Percentiles rank a stretch among this genome's conserved stretches.
Conservation (phyloP, 2,113 vertebrate genomes). For the Daubentonia madagascariensis region DNA sequence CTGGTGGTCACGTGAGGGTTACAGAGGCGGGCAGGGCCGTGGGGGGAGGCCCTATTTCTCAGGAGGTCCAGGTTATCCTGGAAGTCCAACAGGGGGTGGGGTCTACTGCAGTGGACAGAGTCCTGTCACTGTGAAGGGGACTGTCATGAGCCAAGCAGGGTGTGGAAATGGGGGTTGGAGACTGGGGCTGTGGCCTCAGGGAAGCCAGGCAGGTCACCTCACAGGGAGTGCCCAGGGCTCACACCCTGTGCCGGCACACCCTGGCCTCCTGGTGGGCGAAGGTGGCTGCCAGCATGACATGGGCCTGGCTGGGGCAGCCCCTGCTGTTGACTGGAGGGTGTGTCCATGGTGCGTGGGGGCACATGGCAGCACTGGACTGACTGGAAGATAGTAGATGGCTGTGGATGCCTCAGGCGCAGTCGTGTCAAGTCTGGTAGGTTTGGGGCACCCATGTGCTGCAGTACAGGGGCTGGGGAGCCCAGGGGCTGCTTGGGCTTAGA, state of each 20-base stretch:
- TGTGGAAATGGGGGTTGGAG: background rate
- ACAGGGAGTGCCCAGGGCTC: background rate
- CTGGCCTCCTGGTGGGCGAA: background rate
- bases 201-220: background rate
- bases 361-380: rapidly evolving
- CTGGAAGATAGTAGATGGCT: rapidly evolving
- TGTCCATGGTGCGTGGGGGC: rapidly evolving
- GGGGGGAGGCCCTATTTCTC: background rate
- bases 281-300: background rate
- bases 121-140: rapidly evolving
- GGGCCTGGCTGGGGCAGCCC: background rate
- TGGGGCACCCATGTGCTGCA: background rate
- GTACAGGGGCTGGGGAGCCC: rapidly evolving
- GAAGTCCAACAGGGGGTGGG: rapidly evolving
- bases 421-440: rapidly evolving
- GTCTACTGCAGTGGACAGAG: background rate
- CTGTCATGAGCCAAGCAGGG: background rate
- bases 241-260: too few species aligned
- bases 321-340: background rate
- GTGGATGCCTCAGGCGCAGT: rapidly evolving
- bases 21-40: background rate
- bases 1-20: background rate
- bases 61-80: background rate
- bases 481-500: background rate
- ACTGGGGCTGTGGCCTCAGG: background rate